Evolutionary conservation across 2,113 vertebrate species (phyloP).

Genomic region (Acinonyx jubatus): DNA sequence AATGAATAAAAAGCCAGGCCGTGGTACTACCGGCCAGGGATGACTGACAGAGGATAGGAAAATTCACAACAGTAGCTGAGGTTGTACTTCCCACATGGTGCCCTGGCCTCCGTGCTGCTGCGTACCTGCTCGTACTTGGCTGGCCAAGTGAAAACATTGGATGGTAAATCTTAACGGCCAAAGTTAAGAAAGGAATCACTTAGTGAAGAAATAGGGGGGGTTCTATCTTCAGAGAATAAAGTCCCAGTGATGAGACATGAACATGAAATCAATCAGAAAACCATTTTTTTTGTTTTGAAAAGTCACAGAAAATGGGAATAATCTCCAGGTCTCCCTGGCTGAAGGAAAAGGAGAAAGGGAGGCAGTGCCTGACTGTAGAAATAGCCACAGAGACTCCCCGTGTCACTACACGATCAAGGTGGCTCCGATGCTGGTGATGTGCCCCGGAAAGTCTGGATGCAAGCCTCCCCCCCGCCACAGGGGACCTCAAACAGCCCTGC

Average conservation of each 20-base stretch:
- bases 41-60: background rate
- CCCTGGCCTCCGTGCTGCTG: background rate
- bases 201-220: background rate
- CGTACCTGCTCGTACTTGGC: background rate
- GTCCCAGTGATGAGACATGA: background rate
- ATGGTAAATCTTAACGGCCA: background rate
- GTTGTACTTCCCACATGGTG: background rate
- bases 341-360: background rate
- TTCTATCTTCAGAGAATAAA: background rate
- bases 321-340: background rate
- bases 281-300: background rate
- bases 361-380: background rate
- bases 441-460: no score
- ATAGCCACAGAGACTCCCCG: background rate
- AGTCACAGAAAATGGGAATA: background rate
- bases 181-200: background rate
- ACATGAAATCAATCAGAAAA: background rate
- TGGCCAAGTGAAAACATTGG: background rate
- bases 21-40: background rate
- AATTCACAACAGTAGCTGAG: background rate
- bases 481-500: fast-evolving
- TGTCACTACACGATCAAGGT: background rate
- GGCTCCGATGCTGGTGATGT: background rate
- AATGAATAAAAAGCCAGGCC: constrained; percentile 48
- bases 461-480: background rate